Percentiles rank a stretch among this genome's conserved stretches.
These are phyloP conservation scores for Apistogramma diplotaenia DNA, from an alignment of 2,113 vertebrate genomes.

Conservation along the genomic window DNA sequence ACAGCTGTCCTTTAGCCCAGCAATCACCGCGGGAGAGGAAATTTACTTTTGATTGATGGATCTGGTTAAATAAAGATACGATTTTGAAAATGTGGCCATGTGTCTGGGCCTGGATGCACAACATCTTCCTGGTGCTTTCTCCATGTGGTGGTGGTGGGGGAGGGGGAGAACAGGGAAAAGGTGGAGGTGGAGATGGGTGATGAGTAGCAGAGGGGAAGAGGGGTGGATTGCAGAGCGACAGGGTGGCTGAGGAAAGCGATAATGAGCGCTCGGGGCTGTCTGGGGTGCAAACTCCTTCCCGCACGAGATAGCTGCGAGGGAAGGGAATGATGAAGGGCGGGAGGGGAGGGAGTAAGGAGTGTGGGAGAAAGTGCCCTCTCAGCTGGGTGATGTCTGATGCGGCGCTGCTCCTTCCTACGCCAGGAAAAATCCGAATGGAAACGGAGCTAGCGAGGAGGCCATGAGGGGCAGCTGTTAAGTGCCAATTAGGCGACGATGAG, in stretches of 20 bases:
- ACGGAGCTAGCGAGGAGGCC: slow-evolving; percentile 33
- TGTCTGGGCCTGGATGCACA: slow-evolving; percentile 51
- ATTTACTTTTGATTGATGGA: slow-evolving; percentile 53
- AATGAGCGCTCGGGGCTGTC: slow-evolving; percentile 71
- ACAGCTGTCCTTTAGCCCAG: slow-evolving; percentile 34
- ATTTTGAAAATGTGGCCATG: slow-evolving; percentile 56
- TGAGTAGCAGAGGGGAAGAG: not conserved
- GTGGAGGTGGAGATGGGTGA: slow-evolving; percentile 14
- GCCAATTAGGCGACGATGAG: slow-evolving; percentile 64
- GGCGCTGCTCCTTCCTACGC: slow-evolving; percentile 48
- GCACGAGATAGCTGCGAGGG: slow-evolving; percentile 43
- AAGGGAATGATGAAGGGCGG: not conserved
- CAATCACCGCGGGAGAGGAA: not conserved
- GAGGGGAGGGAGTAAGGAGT: slow-evolving; percentile 6
- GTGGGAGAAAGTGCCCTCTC: slow-evolving; percentile 55
- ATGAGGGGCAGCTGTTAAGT: slow-evolving; percentile 63
- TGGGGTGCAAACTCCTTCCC: slow-evolving; percentile 60
- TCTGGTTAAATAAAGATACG: slow-evolving; percentile 69
- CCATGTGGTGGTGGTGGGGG: not conserved
- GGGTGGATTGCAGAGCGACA: slow-evolving; percentile 59
- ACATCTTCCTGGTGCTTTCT: slow-evolving; percentile 33
- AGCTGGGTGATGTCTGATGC: slow-evolving; percentile 61
- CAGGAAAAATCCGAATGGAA: slow-evolving; percentile 30
- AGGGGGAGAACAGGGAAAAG: slow-evolving; percentile 1
- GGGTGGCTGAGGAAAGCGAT: slow-evolving; percentile 59